Base-by-base conservation (phyloP, 2,113 vertebrate species). In the Arizona elegans region DNA sequence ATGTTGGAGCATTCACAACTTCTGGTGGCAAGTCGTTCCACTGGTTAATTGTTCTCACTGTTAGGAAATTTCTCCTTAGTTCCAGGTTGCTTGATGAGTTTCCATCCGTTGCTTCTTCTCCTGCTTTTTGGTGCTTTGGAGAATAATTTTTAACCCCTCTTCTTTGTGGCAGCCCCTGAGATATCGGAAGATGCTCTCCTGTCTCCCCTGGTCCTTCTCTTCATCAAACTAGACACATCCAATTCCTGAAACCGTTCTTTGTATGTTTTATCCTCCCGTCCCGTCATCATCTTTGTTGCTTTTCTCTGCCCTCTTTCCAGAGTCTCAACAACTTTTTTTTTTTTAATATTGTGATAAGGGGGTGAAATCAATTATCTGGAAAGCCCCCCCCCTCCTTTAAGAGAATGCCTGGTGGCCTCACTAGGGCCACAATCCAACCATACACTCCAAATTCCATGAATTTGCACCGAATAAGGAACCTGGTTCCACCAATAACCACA, bases 361-460 rank as follows among this genome's bases (percentile, higher is more conserved):
- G 10, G 62, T 65, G 3, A 65, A 29, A 1, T 65, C 62, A 12
- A 3, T 10, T 65, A 26, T 26, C 62, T 65, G 26, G 10, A 65
- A 65, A 65, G 62, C 9, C 8, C 59, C 23, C 59, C 59, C 59
- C 23, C 59, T 62, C 8, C 24, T 19, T 62, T 24, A 26, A 56
- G 55, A 56, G 55, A 21, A 8, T 3, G 12, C 9, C 29, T 1
- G n/a, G 62, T 26, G 29, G 4, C 53, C 17, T 56, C 19, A 26
- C 12, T 0, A 5, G 0, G 9, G 4, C 12, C 9, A 1, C 26
- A 47, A 29, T 1, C 47, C 43, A 9, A 2, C 3, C 15, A 8
- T 5, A 50, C 50, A 50, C 50, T 50, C 50, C 50, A 50, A 50
- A 50, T n/a, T 24, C n/a, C 19, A 4, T 13, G 15, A 23, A 26